Base-by-base conservation (phyloP, 1,140 invertebrate species). In the Pteromalus puparum region DNA sequence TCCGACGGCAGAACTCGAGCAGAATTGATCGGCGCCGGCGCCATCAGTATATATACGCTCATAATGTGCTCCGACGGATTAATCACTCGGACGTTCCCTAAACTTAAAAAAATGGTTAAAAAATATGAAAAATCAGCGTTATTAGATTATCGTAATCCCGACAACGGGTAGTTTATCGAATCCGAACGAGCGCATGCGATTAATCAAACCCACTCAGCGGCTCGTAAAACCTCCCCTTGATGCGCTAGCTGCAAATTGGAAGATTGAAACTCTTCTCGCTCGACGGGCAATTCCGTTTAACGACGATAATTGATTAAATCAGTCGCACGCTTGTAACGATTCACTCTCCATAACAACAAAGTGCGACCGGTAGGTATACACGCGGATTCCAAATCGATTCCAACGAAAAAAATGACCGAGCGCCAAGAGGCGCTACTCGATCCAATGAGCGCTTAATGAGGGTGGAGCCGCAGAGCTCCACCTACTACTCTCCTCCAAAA, bases 381-480 rank as follows among this genome's bases (percentile, higher is more conserved):
- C n/a, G n/a, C 12, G 13, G 5, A 68, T 68, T 7, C 24, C 26
- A 10, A 26, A 26, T 70, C 21, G 15, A 26, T 30, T 30, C 13
- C 1, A 18, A 18, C 7, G 18, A 74, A 42, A 74, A 74, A 42
- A 10, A 21, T 12, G 0, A 34, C 18, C 38, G 24, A 53, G 75
- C 13, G n/a, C n/a, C n/a, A n/a, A n/a, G n/a, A 0, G 26, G 21
- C 48, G 48, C 26, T 42, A 72, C 28, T 38, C 46, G 30, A 34
- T 28, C 92, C 92, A 92, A 93, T 93, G 90, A 91, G 89, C 88
- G 87, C 85, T 85, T 90, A 90, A 92, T 90, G 90, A 92, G 89
- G 92, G 92, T 93, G 92, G 92, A 92, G 92, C 90, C 86, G 88
- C 86, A 34, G 91, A 92, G 92, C 92, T 92, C 92, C 92, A 92